Conservation (phyloP, 1,140 invertebrate species). For the Dreissena polymorpha region DNA sequence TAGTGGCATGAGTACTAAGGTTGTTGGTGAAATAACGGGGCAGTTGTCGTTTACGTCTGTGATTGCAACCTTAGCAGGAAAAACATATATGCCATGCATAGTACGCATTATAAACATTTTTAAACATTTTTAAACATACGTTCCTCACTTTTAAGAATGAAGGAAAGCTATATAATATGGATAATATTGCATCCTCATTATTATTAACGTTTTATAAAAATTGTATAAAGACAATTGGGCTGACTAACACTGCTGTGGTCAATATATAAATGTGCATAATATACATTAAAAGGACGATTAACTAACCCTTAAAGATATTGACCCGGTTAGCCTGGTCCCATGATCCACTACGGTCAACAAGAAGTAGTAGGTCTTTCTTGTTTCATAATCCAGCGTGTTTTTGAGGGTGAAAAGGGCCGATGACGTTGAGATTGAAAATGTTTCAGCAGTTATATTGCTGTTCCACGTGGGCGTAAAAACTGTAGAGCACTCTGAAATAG, state of each 20-base stretch:
- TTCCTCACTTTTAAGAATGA: too few relatives aligned
- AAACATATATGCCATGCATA: background rate
- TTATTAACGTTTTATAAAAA: too few relatives aligned
- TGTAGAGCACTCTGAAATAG: conserved; percentile 24
- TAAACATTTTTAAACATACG: too few relatives aligned
- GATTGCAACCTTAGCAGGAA: conserved; percentile 4
- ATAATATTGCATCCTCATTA: too few relatives aligned
- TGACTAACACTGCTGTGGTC: too few relatives aligned
- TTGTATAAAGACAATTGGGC: too few relatives aligned
- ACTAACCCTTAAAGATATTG: conserved; percentile 39
- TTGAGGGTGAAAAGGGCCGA: conserved; percentile 41
- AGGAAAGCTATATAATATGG: too few relatives aligned
- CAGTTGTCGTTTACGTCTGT: conserved; percentile 40
- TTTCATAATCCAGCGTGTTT: conserved; percentile 41
- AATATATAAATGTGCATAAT: too few relatives aligned
- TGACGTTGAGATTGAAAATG: conserved; percentile 35
- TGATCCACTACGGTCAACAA: conserved; percentile 35
- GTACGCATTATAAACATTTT: too few relatives aligned
- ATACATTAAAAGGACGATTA: background rate
- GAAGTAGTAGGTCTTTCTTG: conserved; percentile 35
- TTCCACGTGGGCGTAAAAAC: conserved; percentile 27
- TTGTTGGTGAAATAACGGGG: conserved; percentile 16
- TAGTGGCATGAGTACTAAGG: conserved; percentile 4
- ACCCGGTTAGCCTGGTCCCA: conserved; percentile 4
- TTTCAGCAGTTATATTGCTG: conserved; percentile 11